These are phyloP conservation scores for Nipponacmea schrenckii DNA, from an alignment of 2,888 invertebrate genomes.

Conservation along the genomic window DNA sequence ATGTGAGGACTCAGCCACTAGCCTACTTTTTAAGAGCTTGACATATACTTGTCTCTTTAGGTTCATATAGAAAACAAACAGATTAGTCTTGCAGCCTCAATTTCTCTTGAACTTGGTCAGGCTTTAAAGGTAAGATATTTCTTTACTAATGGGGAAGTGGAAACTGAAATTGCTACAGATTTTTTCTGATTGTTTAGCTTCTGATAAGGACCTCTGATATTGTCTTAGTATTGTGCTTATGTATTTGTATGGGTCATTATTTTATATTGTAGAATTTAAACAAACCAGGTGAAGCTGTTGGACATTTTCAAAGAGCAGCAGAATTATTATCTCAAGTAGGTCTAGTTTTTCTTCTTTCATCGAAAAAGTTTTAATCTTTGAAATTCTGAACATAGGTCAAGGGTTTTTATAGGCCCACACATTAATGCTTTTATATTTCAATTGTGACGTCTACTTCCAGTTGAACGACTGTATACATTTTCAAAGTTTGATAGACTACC, in stretches of 20 bases:
- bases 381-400: too few relatives aligned
- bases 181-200: background rate
- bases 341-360: background rate
- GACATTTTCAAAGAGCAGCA: slow-evolving; percentile 67
- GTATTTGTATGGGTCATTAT: too few relatives aligned
- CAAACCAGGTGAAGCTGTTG: slow-evolving; percentile 65
- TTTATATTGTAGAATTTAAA: slow-evolving; percentile 59
- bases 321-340: slow-evolving; percentile 65
- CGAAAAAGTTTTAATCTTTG: too few relatives aligned
- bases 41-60: slow-evolving; percentile 37
- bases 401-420: too few relatives aligned
- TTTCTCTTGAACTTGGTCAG: slow-evolving; percentile 71
- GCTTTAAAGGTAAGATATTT: slow-evolving; percentile 64
- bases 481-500: too few relatives aligned
- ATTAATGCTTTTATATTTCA: too few relatives aligned
- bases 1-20: too few relatives aligned
- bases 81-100: slow-evolving; percentile 69
- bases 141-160: background rate
- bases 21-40: too few relatives aligned
- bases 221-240: background rate
- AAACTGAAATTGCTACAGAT: background rate
- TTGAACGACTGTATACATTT: too few relatives aligned
- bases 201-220: background rate
- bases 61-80: slow-evolving; percentile 70
- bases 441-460: too few relatives aligned